Percentiles rank a stretch among this genome's conserved stretches.
Evolutionary conservation across 2,797 vertebrate species (phyloP).

Genomic region (Sandelia bainsii): DNA sequence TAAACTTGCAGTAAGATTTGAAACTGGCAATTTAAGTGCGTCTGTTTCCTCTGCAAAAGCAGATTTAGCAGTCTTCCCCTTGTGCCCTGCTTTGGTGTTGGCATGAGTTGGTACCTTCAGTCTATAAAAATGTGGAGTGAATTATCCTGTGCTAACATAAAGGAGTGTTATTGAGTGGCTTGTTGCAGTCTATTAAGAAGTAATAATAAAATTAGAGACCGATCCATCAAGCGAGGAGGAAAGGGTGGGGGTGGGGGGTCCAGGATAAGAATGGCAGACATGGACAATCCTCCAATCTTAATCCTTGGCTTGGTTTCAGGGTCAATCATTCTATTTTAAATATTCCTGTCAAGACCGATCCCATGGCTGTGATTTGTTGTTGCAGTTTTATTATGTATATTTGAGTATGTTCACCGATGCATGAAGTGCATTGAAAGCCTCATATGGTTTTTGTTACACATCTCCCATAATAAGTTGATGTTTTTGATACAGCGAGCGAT

Average conservation of each 20-base stretch:
- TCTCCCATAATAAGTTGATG: slow-evolving; percentile 35
- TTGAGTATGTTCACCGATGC: slow-evolving; percentile 42
- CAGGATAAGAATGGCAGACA: slow-evolving; percentile 48
- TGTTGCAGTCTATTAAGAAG: slow-evolving; percentile 74
- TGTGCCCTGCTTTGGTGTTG: slow-evolving; percentile 53
- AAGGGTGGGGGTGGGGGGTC: slow-evolving; percentile 8
- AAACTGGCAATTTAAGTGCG: slow-evolving; percentile 59
- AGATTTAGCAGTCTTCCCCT: slow-evolving; percentile 50
- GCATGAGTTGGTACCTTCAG: slow-evolving; percentile 57
- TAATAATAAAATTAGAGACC: slow-evolving; percentile 71
- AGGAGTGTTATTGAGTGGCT: slow-evolving; percentile 68
- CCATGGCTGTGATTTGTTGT: slow-evolving; percentile 49
- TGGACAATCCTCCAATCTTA: slow-evolving; percentile 55
- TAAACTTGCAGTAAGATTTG: slow-evolving; percentile 59
- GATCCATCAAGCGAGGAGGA: slow-evolving; percentile 61
- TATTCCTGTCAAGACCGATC: slow-evolving; percentile 55
- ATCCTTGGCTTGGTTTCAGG: slow-evolving; percentile 38
- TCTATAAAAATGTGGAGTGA: slow-evolving; percentile 67
- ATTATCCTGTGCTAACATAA: slow-evolving; percentile 71
- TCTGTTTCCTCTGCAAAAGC: slow-evolving; percentile 63
- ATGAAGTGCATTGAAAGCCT: slow-evolving; percentile 43
- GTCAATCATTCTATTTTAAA: slow-evolving; percentile 61
- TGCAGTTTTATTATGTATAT: slow-evolving; percentile 50
- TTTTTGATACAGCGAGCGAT: slow-evolving; percentile 22
- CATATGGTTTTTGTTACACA: slow-evolving; percentile 54